Base-by-base conservation (phyloP, 2,797 vertebrate genomes). In the Cottoperca gobio region DNA sequence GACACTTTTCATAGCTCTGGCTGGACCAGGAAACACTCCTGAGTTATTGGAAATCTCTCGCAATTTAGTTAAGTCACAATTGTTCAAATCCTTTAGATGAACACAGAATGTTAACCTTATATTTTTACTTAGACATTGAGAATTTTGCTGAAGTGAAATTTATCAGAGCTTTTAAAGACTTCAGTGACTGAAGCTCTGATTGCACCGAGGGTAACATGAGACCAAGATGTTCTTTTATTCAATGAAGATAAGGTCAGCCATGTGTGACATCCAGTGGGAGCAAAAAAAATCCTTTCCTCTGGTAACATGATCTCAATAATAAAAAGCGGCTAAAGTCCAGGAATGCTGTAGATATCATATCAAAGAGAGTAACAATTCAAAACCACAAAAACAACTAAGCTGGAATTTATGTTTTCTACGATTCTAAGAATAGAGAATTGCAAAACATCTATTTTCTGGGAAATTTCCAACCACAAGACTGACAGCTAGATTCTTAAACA, bases 371-470 rank as follows among this genome's bases (percentile, higher is more conserved):
- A 63, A 76, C 55, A 69, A 49, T 40, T 67, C 33, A 61, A 61
- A 48, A 13, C 21, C 39, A 69, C 11, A 52, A 35, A 63, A 65
- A 43, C 66, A 62, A 60, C 43, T 28, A 28, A 24, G 52, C 46
- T 28, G 37, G 33, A 57, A 58, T 57, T 64, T 3, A 17, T 21
- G 16, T 26, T 62, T 67, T 60, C 33, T 26, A 37, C 24, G 26
- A 11, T 65, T 62, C 58, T 31, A 35, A 40, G 69, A 62, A 33
- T 8, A 42, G 48, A n/a, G 0, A 10, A 26, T 42, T 43, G 28
- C 64, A 81, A 55, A 82, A 77, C 67, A 59, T 37, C 6, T 13
- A 43, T 75, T 67, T 84, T 63, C 69, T 78, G 55, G 82, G 73
- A 84, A 78, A 52, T 42, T 23, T 83, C 37, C 63, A 63, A 57